Base-by-base conservation (phyloP, 1,140 invertebrate genomes). In the Octopus sinensis region DNA sequence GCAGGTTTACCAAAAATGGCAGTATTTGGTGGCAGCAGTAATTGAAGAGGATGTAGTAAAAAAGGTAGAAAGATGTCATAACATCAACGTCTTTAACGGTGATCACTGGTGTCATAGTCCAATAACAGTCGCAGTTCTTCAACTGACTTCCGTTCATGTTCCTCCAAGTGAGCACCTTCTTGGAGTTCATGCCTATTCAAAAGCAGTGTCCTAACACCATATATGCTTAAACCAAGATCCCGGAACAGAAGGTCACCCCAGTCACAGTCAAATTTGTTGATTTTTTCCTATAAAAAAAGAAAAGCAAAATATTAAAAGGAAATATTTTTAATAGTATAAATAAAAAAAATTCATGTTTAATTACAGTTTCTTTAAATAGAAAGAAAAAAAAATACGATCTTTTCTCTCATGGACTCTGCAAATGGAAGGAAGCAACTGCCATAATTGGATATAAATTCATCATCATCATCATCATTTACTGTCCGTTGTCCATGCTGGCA, bases 161-260 rank as follows among this genome's bases (percentile, higher is more conserved):
- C 88, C 68, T 89, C 88, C n/a, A 90, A 82, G 54, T 84, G 86
- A 0, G 87, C 88, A 4, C 85, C 87, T 54, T 88, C 88, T 79
- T 89, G 89, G 85, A 90, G 86, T 80, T 90, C 89, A 81, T 89
- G 87, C 9, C 89, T 81, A 82, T 90, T 88, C 76, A 86, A 87
- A 30, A 90, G 84, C n/a, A 90, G 84, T 13, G 84, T 84, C 10
- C 83, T 51, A 62, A 90, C 89, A 5, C 87, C 86, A 68, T 85
- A 79, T 79, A 88, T 86, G 83, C 88, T 89, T 12, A 90, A 82
- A 13, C 89, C 89, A 13, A 90, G 83, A 79, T 90, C 89, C 62
- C 85, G 86, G n/a, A 85, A 85, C 30, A 90, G 83, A 1, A 90
- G 80, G 9, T 85, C 82, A 79, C 83, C 75, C 89, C 88, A 89